These are phyloP conservation scores for Rapana venosa DNA, from an alignment of 2,888 invertebrate species.

Conservation along the genomic window DNA sequence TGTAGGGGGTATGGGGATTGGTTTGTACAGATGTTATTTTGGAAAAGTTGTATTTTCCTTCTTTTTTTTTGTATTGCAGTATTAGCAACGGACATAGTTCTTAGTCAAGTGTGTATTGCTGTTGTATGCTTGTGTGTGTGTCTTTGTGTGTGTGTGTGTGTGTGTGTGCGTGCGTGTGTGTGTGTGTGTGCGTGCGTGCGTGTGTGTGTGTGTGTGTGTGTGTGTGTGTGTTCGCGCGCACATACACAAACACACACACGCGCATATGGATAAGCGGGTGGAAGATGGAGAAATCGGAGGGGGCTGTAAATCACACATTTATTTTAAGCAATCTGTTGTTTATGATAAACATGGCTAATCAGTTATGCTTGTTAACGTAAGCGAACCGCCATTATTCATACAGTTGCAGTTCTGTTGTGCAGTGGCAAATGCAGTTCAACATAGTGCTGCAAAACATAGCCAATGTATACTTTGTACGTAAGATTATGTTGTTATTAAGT, in stretches of 20 bases:
- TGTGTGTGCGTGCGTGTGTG: not conserved
- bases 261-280: not conserved
- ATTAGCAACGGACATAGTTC: not conserved
- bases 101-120: not conserved
- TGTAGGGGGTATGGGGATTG: not conserved
- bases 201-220: conserved; percentile 18
- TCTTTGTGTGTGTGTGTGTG: not conserved
- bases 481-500: too few species aligned
- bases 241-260: too few species aligned
- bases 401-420: not conserved
- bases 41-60: not conserved
- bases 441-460: too few species aligned
- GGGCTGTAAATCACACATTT: not conserved
- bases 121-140: not conserved
- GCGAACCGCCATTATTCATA: not conserved
- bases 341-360: not conserved
- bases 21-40: not conserved
- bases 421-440: too few species aligned
- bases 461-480: too few species aligned
- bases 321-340: not conserved
- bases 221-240: conserved; percentile 4
- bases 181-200: not conserved
- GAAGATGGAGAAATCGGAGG: not conserved
- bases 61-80: not conserved
- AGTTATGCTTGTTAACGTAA: not conserved